Conservation (phyloP, 2,888 invertebrate species). For the Falcaria lacertinaria region DNA sequence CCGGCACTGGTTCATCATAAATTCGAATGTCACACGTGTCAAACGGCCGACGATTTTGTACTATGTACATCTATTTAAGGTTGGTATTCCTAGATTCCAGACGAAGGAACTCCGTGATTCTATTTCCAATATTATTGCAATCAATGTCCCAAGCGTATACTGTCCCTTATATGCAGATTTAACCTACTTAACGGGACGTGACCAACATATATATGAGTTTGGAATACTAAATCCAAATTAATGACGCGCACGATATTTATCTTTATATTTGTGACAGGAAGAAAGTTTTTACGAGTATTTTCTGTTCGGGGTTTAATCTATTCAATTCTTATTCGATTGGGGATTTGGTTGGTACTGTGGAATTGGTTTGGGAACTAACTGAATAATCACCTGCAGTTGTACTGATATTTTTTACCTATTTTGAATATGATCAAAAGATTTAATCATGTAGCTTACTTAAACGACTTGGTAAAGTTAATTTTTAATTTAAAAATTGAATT, state of each 20-base stretch:
- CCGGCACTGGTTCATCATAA: no score
- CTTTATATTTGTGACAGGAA: constrained; percentile 1
- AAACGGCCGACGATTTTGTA: no score
- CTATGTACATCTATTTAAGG: no score
- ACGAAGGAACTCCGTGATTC: background rate
- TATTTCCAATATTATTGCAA: background rate
- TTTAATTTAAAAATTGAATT: no score
- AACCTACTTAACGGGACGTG: background rate
- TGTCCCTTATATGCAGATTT: background rate
- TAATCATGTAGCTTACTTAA: no score
- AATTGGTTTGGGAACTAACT: background rate
- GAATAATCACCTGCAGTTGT: no score
- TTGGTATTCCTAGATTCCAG: background rate
- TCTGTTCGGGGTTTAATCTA: background rate
- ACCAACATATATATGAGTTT: background rate
- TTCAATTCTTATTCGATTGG: background rate
- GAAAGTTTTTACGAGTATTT: background rate
- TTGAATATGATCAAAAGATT: no score
- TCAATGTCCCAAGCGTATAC: background rate
- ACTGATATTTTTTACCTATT: no score
- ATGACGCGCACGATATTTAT: background rate
- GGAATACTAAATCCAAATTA: constrained; percentile 1
- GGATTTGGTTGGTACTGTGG: background rate
- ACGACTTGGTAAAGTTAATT: no score
- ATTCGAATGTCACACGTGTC: no score